Base-by-base conservation (phyloP, 2,888 invertebrate genomes). In the Calameuta pallipes region DNA sequence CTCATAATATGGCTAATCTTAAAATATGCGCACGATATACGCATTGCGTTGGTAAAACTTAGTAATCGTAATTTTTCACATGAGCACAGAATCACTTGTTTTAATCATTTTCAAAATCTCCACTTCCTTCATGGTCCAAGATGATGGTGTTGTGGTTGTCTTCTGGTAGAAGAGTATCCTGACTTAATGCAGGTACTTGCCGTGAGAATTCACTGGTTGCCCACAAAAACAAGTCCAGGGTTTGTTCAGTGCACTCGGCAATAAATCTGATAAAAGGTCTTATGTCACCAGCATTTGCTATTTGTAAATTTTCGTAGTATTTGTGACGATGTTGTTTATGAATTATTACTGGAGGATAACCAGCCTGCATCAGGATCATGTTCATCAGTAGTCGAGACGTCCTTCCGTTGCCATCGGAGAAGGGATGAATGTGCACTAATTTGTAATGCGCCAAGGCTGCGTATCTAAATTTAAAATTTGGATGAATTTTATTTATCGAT, bases 371-470 rank as follows among this genome's bases (percentile, higher is more conserved):
- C 56, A 99, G 94, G 82, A 99, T 95, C 85, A 98, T 94, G 92
- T 99, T 99, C 98, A 99, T 99, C 2, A 99, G 94, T 35, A 99
- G 93, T 37, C 99, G 94, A 23, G 98, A 98, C 0, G 99, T 99
- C 88, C 99, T 94, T 0, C 99, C 99, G 89, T 99, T 99, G 75
- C 99, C 99, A 92, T 99, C 99, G 3, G 96, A 94, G 92, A 99
- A 99, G 0, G 99, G 99, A 93, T 99, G 99, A 84, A 99, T 98
- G 89, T 97, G 97, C 0, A 99, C 99, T 73, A 99, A 92, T 92
- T 98, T 98, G 92, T 99, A 99, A 92, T 99, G 99, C 0, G 98
- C 98, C 77, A 99, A 92, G 0, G 99, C 99, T 76, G 99, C 98
- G 89, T 97, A 96, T 91, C 98, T 97, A 85, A 6, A 9, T 56